Conservation (phyloP, 2,797 vertebrate species). For the Galagoides demidoff region DNA sequence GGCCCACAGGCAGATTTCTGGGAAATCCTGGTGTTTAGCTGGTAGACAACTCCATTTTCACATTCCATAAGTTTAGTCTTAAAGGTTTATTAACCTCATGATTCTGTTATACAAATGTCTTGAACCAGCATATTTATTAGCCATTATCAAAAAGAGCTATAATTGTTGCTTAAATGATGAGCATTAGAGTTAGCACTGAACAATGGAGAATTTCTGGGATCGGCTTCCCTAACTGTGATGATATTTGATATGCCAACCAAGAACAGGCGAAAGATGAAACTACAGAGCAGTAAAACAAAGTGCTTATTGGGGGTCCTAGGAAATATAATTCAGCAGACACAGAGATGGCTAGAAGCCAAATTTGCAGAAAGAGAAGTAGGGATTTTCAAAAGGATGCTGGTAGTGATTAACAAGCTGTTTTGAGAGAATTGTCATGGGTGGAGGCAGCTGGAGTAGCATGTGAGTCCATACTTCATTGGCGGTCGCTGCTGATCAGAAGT, state of each 20-base stretch:
- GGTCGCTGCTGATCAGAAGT: background rate
- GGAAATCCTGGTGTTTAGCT: background rate
- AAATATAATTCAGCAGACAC: background rate
- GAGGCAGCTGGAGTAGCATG: background rate
- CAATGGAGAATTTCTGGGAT: background rate
- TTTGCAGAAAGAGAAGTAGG: background rate
- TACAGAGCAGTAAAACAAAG: background rate
- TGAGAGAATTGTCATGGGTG: background rate
- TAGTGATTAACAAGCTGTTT: background rate
- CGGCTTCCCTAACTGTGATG: background rate
- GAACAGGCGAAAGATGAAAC: background rate
- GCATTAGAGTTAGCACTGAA: background rate
- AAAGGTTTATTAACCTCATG: background rate
- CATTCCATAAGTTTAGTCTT: background rate
- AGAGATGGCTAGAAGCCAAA: background rate
- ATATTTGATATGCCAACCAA: background rate
- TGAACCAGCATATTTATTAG: background rate
- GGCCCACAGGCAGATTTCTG: background rate
- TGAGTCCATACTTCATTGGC: background rate
- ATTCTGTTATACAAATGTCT: background rate
- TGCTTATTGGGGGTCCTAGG: background rate
- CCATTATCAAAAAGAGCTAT: background rate
- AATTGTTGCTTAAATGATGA: background rate
- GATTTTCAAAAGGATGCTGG: background rate
- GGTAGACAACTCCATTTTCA: background rate